Conservation (phyloP, 2,888 invertebrate genomes). For the Acholoe squamosa region DNA sequence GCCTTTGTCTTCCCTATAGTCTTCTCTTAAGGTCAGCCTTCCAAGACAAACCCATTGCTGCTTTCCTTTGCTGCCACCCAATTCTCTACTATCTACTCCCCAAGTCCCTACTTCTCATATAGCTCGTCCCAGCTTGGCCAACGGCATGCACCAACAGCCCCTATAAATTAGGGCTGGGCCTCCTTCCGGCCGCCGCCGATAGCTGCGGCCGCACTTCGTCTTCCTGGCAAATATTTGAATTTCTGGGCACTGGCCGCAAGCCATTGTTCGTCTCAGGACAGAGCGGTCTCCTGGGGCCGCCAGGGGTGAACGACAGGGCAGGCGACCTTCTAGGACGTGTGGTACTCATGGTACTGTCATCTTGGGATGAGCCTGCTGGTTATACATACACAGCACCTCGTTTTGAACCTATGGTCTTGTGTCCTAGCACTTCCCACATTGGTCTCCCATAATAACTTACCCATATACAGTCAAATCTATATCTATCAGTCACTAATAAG, state of each 20-base stretch:
- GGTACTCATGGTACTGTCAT: neutral
- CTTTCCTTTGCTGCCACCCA: neutral
- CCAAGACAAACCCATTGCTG: neutral
- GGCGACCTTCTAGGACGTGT: constrained; percentile 13
- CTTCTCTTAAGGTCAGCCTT: neutral
- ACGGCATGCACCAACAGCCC: neutral
- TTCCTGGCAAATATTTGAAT: constrained; percentile 22
- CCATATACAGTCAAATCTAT: no score
- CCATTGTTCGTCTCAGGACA: neutral
- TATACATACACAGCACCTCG: no score
- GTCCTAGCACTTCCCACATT: no score
- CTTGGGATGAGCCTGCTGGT: no score
- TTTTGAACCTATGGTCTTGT: no score
- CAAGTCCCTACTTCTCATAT: neutral
- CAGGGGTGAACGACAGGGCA: neutral
- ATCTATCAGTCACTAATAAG: no score
- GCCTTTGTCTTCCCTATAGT: no score
- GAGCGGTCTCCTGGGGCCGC: neutral
- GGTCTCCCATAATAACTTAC: no score
- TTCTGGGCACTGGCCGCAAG: neutral
- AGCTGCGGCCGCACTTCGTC: neutral
- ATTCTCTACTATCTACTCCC: neutral
- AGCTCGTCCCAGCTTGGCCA: neutral
- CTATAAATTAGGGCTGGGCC: constrained; percentile 10
- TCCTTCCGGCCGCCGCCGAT: constrained; percentile 16